These are phyloP conservation scores for Tricholaema leucomelas DNA, from an alignment of 2,113 vertebrate species.

Conservation along the genomic window DNA sequence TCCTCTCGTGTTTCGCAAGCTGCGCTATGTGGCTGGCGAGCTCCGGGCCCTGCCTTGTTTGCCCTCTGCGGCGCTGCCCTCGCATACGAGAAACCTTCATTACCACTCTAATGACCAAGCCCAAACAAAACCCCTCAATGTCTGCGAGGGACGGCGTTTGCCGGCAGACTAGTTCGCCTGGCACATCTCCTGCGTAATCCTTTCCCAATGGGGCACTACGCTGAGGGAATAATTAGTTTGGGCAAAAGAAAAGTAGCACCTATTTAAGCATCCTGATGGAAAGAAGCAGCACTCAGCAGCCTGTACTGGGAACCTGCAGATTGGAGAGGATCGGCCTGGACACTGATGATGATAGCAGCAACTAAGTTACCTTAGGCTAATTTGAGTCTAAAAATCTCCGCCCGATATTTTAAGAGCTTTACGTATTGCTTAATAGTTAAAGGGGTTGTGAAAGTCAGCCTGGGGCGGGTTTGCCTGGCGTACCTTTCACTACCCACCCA, in stretches of 20 bases:
- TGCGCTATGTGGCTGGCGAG: background rate
- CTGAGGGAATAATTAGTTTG: background rate
- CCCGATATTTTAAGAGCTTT: slow-evolving; percentile 25
- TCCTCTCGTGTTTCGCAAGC: background rate
- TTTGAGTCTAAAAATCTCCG: background rate
- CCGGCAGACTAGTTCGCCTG: slow-evolving; percentile 12
- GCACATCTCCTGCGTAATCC: slow-evolving; percentile 50
- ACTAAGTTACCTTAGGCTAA: background rate
- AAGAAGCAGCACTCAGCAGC: background rate
- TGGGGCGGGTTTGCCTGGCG: background rate
- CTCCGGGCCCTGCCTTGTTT: slow-evolving; percentile 28
- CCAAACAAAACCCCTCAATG: slow-evolving; percentile 50
- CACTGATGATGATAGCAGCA: background rate
- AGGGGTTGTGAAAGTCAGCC: background rate
- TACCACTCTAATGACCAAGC: slow-evolving; percentile 48
- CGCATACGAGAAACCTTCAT: slow-evolving; percentile 47
- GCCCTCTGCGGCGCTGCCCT: slow-evolving; percentile 4
- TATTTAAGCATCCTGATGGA: slow-evolving; percentile 30
- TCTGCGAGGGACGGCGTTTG: slow-evolving; percentile 17
- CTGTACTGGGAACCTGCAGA: background rate
- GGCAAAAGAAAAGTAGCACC: slow-evolving; percentile 52
- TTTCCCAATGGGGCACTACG: slow-evolving; percentile 19
- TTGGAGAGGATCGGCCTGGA: background rate
- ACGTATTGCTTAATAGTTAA: background rate
- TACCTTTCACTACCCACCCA: background rate